Conservation (phyloP, 1,140 invertebrate genomes). For the Philotrypesis tridentata region DNA sequence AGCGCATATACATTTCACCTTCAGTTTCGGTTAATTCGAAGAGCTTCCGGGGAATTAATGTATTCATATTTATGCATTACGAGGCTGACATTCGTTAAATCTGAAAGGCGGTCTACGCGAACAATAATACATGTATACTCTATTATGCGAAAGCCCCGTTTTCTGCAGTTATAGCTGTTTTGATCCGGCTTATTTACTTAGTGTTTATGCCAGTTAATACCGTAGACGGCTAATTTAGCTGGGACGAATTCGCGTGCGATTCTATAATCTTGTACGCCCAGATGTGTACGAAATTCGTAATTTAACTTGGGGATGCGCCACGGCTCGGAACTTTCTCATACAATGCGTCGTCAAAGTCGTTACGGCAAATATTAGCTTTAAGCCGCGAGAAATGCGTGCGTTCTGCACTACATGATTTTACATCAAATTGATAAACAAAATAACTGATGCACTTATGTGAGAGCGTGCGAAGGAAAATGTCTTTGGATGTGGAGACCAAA, state of each 20-base stretch:
- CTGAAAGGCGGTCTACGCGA: neutral
- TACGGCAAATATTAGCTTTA: neutral
- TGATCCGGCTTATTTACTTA: slow-evolving; percentile 23
- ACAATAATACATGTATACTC: neutral
- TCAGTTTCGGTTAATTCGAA: no score
- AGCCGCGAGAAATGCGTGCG: no score
- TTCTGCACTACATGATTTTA: no score
- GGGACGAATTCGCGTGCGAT: slow-evolving; percentile 1
- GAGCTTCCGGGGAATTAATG: no score
- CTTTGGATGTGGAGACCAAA: no score
- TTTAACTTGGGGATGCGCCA: neutral
- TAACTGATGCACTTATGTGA: no score
- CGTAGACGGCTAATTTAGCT: neutral
- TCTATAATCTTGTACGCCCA: neutral
- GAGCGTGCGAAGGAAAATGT: no score
- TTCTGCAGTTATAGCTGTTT: slow-evolving; percentile 4
- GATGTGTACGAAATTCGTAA: neutral
- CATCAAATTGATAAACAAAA: neutral
- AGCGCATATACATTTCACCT: no score
- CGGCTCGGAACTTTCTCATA: neutral
- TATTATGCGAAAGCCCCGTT: neutral
- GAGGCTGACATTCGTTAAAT: no score
- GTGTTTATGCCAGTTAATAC: slow-evolving; percentile 9
- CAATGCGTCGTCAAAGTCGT: neutral
- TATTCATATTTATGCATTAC: no score